Conservation (phyloP, 2,797 vertebrate genomes). For the Limosa lapponica region DNA sequence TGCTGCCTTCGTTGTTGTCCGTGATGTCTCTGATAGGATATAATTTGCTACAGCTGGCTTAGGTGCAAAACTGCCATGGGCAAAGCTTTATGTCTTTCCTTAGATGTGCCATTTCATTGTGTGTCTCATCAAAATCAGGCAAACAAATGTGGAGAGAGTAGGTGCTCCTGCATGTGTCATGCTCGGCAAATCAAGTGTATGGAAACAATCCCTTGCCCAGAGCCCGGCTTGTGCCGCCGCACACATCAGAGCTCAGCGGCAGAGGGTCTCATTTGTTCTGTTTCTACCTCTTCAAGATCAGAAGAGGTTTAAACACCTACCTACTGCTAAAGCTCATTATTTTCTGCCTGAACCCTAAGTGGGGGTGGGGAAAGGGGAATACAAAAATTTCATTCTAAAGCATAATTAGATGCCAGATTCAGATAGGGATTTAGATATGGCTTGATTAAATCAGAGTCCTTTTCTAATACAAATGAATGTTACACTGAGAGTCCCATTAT, state of each 20-base stretch:
- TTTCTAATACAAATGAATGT: conserved; percentile 42
- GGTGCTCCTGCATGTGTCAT: neutral
- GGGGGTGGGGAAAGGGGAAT: neutral
- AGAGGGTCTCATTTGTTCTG: conserved; percentile 42
- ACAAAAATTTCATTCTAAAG: conserved; percentile 33
- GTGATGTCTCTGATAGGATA: neutral
- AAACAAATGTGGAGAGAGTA: conserved; percentile 39
- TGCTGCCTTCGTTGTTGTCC: neutral
- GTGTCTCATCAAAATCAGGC: conserved; percentile 39
- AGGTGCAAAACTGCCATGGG: neutral
- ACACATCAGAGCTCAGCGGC: neutral
- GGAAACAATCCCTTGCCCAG: neutral
- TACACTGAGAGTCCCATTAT: neutral
- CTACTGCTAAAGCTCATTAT: conserved; percentile 58
- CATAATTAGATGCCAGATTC: conserved; percentile 64
- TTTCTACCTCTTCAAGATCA: conserved; percentile 59
- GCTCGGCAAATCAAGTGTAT: neutral
- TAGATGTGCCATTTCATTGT: conserved; percentile 23
- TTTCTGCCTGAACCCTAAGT: conserved; percentile 63
- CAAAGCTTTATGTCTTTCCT: conserved; percentile 35
- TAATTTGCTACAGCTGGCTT: conserved; percentile 48
- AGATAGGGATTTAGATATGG: conserved; percentile 51
- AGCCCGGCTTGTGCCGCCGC: neutral
- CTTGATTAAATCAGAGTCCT: conserved; percentile 70
- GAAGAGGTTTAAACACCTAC: conserved; percentile 51